Percentiles rank a stretch among this genome's conserved stretches.
These are phyloP conservation scores for Passerculus sandwichensis DNA, from an alignment of 2,797 vertebrate genomes.

Conservation along the genomic window DNA sequence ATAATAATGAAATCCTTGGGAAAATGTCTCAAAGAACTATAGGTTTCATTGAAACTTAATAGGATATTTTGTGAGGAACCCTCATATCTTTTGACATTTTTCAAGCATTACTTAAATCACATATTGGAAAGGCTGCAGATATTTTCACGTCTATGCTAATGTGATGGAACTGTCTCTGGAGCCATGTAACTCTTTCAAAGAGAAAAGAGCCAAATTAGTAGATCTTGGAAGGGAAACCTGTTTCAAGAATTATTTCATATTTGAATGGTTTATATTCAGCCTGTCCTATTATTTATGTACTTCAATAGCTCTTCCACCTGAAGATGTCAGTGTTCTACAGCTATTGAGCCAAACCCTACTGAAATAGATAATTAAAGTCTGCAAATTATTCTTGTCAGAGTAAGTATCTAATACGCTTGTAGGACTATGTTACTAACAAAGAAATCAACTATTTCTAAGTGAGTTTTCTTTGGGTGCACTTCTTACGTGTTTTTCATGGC, in stretches of 20 bases:
- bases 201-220: not conserved
- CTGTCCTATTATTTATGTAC: not conserved
- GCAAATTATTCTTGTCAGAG: not conserved
- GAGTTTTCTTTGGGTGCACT: not conserved
- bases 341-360: not conserved
- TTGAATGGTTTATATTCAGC: not conserved
- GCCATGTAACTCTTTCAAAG: not conserved
- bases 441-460: not conserved
- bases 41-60: not conserved
- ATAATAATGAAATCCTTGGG: not conserved
- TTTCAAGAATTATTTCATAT: not conserved
- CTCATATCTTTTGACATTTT: not conserved
- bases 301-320: not conserved
- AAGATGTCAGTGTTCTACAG: conserved; percentile 26
- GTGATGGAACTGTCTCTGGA: not conserved
- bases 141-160: not conserved
- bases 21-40: not conserved
- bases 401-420: not conserved
- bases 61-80: not conserved
- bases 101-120: not conserved
- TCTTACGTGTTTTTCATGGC: not conserved
- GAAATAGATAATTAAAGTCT: not conserved
- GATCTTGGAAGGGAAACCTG: not conserved
- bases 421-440: not conserved
- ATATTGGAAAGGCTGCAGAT: not conserved